Evolutionary conservation across 2,888 invertebrate species (phyloP), one percentile per base, ranked within the genome.

Genomic region (Cephus nigrinus): DNA sequence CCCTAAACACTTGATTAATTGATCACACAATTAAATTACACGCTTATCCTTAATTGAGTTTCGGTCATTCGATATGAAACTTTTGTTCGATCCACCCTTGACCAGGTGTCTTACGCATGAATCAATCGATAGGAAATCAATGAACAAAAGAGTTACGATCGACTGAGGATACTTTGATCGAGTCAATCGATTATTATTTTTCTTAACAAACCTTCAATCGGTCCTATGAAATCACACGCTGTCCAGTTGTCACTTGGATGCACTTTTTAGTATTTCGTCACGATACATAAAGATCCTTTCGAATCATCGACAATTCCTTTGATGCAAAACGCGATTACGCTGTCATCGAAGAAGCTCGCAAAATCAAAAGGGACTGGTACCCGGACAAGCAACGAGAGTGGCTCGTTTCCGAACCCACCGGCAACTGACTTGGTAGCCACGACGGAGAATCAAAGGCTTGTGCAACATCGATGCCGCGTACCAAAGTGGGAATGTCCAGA

Each of bases 401-500:
- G 83, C 82, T 76, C 81, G 85, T 78, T 83, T 86, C 84, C 85
- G 81, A 83, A 85, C 81, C 87, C 85, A 86, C 84, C 69, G 83
- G 82, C 85, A 86, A 89, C 88, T 89, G 88, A 80, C 85, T 85
- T 79, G 80, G 76, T 73, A 77, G 80, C 81, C 78, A 81, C 83
- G 80, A 77, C 79, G 82, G 83, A 84, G 86, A 85, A 85, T 86
- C 88, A 85, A 82, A 84, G 78, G 82, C 86, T 88, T 86, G 86
- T 88, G 87, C 86, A 86, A 88, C 80, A 77, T 81, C 83, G 80
- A 83, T 81, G 84, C 77, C 73, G 74, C 76, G 79, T 36, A 77
- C 77, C 74, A 74, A 71, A 71, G 78, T 32, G 75, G 76, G 80
- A 74, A 73, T 69, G 75, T 68, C 72, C 36, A 34, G 33, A 74